Evolutionary conservation across 2,797 vertebrate species (phyloP).

Genomic region (Podargus strigoides): DNA sequence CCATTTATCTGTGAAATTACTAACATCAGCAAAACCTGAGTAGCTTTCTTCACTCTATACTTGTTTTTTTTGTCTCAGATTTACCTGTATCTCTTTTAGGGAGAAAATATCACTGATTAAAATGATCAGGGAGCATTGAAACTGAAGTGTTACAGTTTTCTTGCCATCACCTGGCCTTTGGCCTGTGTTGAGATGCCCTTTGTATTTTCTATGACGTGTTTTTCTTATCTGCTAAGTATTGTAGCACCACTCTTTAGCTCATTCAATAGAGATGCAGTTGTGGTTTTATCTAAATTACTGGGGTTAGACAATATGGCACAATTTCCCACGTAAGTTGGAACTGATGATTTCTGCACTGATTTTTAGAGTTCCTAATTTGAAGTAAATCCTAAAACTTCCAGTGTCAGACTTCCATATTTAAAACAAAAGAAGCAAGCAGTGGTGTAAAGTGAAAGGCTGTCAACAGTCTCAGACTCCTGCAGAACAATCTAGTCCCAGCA

Average conservation of each 20-base stretch:
- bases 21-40: neutral
- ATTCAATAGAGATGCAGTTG: neutral
- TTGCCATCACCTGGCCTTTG: neutral
- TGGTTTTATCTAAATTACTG: neutral
- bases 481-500: neutral
- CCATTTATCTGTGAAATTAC: neutral
- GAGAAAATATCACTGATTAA: neutral
- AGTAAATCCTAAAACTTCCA: neutral
- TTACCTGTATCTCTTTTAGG: neutral
- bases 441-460: neutral
- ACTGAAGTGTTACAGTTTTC: neutral
- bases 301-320: rapidly evolving
- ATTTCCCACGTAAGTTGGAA: neutral
- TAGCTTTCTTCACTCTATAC: neutral
- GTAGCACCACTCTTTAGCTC: neutral
- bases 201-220: rapidly evolving
- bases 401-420: rapidly evolving
- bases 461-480: neutral
- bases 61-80: neutral
- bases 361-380: neutral
- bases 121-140: neutral
- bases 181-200: neutral
- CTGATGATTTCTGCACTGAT: neutral
- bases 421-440: neutral
- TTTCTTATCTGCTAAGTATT: neutral